Conservation (phyloP, 2,888 invertebrate genomes). For the Drosophila mettleri region DNA sequence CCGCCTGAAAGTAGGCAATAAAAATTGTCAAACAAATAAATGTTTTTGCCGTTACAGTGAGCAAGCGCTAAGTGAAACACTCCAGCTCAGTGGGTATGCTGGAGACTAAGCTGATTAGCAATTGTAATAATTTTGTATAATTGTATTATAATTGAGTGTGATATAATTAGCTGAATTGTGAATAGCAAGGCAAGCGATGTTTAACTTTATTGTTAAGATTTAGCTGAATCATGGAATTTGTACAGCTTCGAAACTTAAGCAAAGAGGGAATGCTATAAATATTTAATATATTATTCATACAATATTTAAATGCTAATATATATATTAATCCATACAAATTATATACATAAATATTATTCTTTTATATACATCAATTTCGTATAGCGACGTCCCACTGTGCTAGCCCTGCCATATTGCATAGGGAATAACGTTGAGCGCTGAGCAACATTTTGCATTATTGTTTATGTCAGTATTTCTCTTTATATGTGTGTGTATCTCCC, state of each 20-base stretch:
- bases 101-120: background rate
- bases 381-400: constrained; percentile 15
- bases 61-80: background rate
- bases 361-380: background rate
- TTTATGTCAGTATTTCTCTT: constrained; percentile 33
- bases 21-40: constrained; percentile 75
- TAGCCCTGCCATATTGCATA: constrained; percentile 22
- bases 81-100: too few relatives aligned
- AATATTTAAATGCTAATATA: too few relatives aligned
- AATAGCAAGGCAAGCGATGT: too few relatives aligned
- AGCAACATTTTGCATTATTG: constrained; percentile 41
- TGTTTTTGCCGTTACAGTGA: constrained; percentile 55
- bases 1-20: constrained; percentile 70
- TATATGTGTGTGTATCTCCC: constrained; percentile 14
- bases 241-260: too few relatives aligned
- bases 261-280: background rate
- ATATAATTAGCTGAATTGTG: too few relatives aligned
- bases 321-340: too few relatives aligned
- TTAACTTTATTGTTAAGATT: too few relatives aligned
- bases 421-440: constrained; percentile 39
- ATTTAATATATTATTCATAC: background rate
- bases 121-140: background rate
- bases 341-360: background rate
- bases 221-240: too few relatives aligned
- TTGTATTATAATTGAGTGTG: background rate